These are phyloP conservation scores for Carapus acus DNA, from an alignment of 2,797 vertebrate species.

Conservation along the genomic window DNA sequence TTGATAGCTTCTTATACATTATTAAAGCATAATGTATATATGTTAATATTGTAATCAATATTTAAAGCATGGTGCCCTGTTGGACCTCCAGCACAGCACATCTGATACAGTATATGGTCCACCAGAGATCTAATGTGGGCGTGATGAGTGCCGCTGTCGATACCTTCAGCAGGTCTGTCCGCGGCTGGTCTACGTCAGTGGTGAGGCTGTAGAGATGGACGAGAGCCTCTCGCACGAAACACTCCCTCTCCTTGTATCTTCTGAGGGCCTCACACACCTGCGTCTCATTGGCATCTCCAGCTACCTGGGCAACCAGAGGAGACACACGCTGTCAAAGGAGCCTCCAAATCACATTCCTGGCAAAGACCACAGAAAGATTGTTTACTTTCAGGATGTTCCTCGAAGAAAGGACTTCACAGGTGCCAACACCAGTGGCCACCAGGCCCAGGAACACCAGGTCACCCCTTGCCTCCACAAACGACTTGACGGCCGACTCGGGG, in stretches of 20 bases:
- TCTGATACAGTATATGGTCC: too few relatives aligned
- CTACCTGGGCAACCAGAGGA: conserved; percentile 76
- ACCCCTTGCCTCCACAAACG: conserved; percentile 78
- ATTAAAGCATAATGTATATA: too few relatives aligned
- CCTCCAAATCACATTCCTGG: too few relatives aligned
- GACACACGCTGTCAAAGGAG: conserved; percentile 24
- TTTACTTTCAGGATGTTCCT: conserved; percentile 84
- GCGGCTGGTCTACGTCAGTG: conserved; percentile 81
- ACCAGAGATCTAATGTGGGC: too few relatives aligned
- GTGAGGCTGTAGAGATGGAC: conserved; percentile 87
- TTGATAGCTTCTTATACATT: too few relatives aligned
- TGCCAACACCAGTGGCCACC: conserved; percentile 84
- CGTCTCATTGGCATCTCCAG: conserved; percentile 87
- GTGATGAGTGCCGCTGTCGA: not conserved
- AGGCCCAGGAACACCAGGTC: conserved; percentile 87
- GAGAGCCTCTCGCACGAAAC: conserved; percentile 87
- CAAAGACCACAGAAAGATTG: not conserved
- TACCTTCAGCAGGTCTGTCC: conserved; percentile 88
- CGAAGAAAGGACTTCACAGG: conserved; percentile 79
- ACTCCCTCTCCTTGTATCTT: conserved; percentile 86
- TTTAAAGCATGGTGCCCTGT: too few relatives aligned
- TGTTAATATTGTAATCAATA: too few relatives aligned
- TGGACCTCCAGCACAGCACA: not conserved
- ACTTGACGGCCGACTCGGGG: conserved; percentile 76
- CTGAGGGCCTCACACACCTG: conserved; percentile 91